Percentiles rank a stretch among this genome's conserved stretches.
Evolutionary conservation across 2,888 invertebrate species (phyloP).

Genomic region (Podotricha telesiphe): DNA sequence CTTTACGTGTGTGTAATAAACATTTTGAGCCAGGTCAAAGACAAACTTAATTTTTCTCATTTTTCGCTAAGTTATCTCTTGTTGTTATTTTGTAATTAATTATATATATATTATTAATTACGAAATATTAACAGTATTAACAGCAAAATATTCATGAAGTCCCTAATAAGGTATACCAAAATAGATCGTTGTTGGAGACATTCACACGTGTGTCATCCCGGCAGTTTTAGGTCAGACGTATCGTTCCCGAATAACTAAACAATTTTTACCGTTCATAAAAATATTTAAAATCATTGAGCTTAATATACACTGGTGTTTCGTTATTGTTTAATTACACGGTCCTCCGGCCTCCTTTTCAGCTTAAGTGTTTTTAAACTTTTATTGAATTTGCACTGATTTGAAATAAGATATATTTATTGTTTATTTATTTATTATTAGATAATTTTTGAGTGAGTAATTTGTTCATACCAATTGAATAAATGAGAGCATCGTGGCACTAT

Average conservation of each 20-base stretch:
- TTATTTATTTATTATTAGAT: too few relatives aligned
- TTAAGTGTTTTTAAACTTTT: not conserved
- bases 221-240: conserved; percentile 77
- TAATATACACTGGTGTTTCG: not conserved
- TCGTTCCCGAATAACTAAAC: conserved; percentile 61
- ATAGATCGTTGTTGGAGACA: conserved; percentile 72
- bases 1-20: too few relatives aligned
- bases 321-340: not conserved
- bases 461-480: too few relatives aligned
- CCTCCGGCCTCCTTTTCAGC: not conserved
- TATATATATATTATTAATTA: too few relatives aligned
- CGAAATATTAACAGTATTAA: not conserved
- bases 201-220: conserved; percentile 66
- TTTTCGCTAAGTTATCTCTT: too few relatives aligned
- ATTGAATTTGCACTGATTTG: not conserved
- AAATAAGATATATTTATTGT: too few relatives aligned
- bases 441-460: too few relatives aligned
- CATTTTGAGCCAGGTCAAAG: too few relatives aligned
- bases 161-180: conserved; percentile 53
- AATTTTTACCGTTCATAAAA: conserved; percentile 43
- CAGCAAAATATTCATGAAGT: conserved; percentile 11
- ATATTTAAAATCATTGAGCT: conserved; percentile 43
- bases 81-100: too few relatives aligned
- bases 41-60: too few relatives aligned
- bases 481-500: too few relatives aligned